Percentiles rank a stretch among this genome's conserved stretches.
Conservation (phyloP, 2,888 invertebrate genomes). For the Heliconius ismenius region DNA sequence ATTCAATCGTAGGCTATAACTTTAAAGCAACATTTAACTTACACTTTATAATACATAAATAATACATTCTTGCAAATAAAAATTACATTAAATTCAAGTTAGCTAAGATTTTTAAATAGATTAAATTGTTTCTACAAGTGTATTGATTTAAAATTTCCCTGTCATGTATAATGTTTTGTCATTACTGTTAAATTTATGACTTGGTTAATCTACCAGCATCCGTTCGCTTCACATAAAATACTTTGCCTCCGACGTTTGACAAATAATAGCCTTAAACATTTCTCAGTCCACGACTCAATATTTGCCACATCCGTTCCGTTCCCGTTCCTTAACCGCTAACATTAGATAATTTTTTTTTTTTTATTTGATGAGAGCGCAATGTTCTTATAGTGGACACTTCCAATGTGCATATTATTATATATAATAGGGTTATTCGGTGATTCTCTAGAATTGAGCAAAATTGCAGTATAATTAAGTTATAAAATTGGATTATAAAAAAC, state of each 20-base stretch:
- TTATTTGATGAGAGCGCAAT: constrained; percentile 12
- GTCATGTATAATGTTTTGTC: constrained; percentile 56
- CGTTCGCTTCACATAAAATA: constrained; percentile 27
- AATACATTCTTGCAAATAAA: constrained; percentile 80
- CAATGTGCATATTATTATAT: constrained; percentile 17
- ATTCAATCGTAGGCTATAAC: constrained; percentile 74
- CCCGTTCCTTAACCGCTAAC: constrained; percentile 37
- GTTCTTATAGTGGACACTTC: constrained; percentile 20
- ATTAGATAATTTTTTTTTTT: constrained; percentile 25
- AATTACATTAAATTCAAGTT: constrained; percentile 80
- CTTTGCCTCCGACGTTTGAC: constrained; percentile 54
- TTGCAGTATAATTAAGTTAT: constrained; percentile 44
- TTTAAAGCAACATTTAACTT: constrained; percentile 81
- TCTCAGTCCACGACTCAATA: constrained; percentile 69
- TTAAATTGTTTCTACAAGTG: constrained; percentile 74
- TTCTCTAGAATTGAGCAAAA: constrained; percentile 26
- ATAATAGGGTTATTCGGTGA: background rate
- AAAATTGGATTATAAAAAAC: constrained; percentile 42
- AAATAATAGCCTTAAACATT: constrained; percentile 53
- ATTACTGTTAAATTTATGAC: constrained; percentile 53
- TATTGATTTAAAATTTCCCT: constrained; percentile 49
- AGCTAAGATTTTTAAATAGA: constrained; percentile 76
- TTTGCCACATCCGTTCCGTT: constrained; percentile 47
- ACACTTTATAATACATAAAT: constrained; percentile 80
- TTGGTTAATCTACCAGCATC: constrained; percentile 59